Evolutionary conservation across 2,888 invertebrate species (phyloP), one percentile per base, ranked within the genome.

Genomic region (Sylvicola cinctus): DNA sequence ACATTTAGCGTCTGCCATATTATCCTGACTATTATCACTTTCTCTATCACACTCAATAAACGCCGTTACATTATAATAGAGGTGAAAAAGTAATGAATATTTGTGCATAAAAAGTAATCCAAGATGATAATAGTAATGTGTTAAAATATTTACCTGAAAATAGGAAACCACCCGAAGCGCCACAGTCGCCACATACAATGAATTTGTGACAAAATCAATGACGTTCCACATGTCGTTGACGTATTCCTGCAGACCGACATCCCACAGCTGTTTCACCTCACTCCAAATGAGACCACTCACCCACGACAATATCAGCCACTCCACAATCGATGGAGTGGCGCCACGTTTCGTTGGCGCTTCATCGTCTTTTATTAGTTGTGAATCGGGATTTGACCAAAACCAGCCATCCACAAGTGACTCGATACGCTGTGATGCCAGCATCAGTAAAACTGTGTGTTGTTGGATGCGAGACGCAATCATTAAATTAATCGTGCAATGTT

Each of bases 231-330:
- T 73, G 53, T 95, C 87, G 20, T 83, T 68, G 17, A 90, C 64
- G 49, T 93, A 95, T 1, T 74, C 74, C 27, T 70, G 67, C 32
- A 95, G 65, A 0, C 96, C 96, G 46, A 91, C 87, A 56, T 93
- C 91, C 95, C 95, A 96, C 39, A 98, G 64, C 58, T 96, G 95
- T 57, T 96, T 98, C 46, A 96, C 90, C 63, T 98, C 96, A 49
- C 90, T 88, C 96, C 96, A 98, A 51, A 96, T 91, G 46, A 95
- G 63, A 36, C 95, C 93, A n/a, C n/a, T n/a, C n/a, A n/a, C n/a
- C n/a, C n/a, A n/a, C n/a, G n/a, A n/a, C n/a, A n/a, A n/a, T n/a
- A n/a, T n/a, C n/a, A n/a, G n/a, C n/a, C n/a, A n/a, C n/a, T n/a
- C n/a, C n/a, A n/a, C n/a, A n/a, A n/a, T n/a, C n/a, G n/a, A n/a